Conservation (phyloP, 1,140 invertebrate genomes). For the Eriocheir sinensis region DNA sequence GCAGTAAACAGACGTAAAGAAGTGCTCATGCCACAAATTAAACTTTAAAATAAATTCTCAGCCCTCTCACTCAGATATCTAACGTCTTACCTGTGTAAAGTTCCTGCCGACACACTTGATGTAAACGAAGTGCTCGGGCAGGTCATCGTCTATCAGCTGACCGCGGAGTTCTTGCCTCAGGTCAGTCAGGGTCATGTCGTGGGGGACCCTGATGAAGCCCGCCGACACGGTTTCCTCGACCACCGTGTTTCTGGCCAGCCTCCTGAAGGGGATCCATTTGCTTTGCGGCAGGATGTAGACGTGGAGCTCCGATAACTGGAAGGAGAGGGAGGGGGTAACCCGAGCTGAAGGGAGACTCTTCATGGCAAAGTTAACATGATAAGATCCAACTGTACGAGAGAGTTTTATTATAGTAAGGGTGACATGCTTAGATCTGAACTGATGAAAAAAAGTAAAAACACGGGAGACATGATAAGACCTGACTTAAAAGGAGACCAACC, state of each 20-base stretch:
- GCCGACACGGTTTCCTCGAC: slow-evolving; percentile 77
- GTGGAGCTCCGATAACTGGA: slow-evolving; percentile 75
- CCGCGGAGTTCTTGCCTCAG: slow-evolving; percentile 61
- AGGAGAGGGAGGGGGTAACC: background rate
- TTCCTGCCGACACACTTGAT: slow-evolving; percentile 78
- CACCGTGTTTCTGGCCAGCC: slow-evolving; percentile 75
- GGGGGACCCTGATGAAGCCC: slow-evolving; percentile 72
- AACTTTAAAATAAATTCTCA: background rate
- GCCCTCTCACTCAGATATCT: background rate
- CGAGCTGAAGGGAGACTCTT: background rate
- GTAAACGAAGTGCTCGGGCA: slow-evolving; percentile 75
- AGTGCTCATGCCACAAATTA: background rate
- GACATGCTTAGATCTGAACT: too few species aligned
- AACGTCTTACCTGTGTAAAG: slow-evolving; percentile 70
- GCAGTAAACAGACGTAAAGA: background rate
- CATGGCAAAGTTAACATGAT: too few species aligned
- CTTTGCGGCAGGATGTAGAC: slow-evolving; percentile 75
- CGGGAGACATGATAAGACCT: too few species aligned
- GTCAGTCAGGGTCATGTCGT: slow-evolving; percentile 64
- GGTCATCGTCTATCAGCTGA: slow-evolving; percentile 68
- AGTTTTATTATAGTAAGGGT: too few species aligned
- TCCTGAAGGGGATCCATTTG: slow-evolving; percentile 78
- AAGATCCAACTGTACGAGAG: too few species aligned
- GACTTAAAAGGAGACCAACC: too few species aligned
- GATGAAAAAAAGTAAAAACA: too few species aligned